Percentiles rank a stretch among this genome's conserved stretches.
Conservation (phyloP, 1,140 invertebrate genomes). For the Saccostrea cuccullata region DNA sequence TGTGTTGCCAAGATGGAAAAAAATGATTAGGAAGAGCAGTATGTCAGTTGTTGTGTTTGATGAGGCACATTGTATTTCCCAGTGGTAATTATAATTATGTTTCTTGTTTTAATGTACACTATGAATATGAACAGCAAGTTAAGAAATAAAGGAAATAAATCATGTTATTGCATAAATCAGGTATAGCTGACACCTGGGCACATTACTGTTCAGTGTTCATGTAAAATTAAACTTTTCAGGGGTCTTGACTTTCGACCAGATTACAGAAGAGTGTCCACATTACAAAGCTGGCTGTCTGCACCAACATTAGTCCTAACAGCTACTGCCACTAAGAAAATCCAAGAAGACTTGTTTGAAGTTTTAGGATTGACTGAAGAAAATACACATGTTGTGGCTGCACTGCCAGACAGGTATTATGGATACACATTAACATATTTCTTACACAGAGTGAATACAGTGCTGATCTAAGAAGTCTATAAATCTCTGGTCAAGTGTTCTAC, state of each 20-base stretch:
- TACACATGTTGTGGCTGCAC: neutral
- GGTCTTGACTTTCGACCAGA: constrained; percentile 28
- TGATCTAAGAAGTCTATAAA: neutral
- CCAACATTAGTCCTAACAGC: neutral
- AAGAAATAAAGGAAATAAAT: too few species aligned
- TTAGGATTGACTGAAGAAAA: neutral
- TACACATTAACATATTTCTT: too few species aligned
- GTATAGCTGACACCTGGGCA: neutral
- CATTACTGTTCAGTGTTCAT: neutral
- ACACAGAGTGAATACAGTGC: neutral
- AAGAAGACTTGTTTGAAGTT: neutral
- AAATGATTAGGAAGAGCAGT: neutral
- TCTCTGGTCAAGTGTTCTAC: too few species aligned
- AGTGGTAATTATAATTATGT: neutral
- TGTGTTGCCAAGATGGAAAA: neutral
- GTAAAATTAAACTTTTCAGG: neutral
- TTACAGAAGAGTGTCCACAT: neutral
- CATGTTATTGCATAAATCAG: neutral
- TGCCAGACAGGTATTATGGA: neutral
- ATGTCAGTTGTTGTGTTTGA: neutral
- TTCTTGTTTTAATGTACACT: too few species aligned
- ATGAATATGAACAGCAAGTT: too few species aligned
- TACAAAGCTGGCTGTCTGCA: neutral
- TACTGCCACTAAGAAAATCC: neutral
- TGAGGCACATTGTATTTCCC: neutral